Conservation (phyloP, 2,888 invertebrate genomes). For the Lapara coniferarum region DNA sequence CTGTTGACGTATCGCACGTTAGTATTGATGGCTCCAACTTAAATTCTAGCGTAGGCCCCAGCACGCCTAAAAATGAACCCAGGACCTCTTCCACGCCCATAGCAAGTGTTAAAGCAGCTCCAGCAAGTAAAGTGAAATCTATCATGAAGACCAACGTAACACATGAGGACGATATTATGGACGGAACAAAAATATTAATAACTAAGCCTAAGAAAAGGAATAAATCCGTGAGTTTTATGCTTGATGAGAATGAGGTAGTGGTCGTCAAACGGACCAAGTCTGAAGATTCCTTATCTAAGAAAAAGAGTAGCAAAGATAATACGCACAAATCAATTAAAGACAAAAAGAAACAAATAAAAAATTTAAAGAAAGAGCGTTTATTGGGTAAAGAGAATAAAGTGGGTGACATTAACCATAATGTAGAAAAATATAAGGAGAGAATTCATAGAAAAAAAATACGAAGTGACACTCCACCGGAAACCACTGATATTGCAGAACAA, state of each 20-base stretch:
- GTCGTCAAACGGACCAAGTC: slow-evolving; percentile 66
- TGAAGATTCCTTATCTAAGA: slow-evolving; percentile 41
- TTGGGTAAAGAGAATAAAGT: slow-evolving; percentile 50
- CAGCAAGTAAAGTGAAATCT: slow-evolving; percentile 53
- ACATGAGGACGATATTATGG: slow-evolving; percentile 40
- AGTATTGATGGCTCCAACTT: slow-evolving; percentile 52
- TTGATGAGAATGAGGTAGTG: slow-evolving; percentile 64
- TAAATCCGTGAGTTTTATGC: slow-evolving; percentile 74
- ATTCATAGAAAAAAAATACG: slow-evolving; percentile 35
- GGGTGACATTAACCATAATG: slow-evolving; percentile 34
- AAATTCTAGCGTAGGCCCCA: slow-evolving; percentile 35
- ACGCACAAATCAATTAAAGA: slow-evolving; percentile 36
- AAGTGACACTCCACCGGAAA: slow-evolving; percentile 29
- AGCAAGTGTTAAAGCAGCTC: slow-evolving; percentile 34
- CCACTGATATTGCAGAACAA: slow-evolving; percentile 30
- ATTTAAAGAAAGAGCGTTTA: slow-evolving; percentile 39
- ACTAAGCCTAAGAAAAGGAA: slow-evolving; percentile 67
- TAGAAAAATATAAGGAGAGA: slow-evolving; percentile 36
- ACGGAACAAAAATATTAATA: slow-evolving; percentile 37
- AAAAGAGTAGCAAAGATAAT: slow-evolving; percentile 35
- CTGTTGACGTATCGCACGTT: slow-evolving; percentile 48
- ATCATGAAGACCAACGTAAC: slow-evolving; percentile 56
- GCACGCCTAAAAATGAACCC: slow-evolving; percentile 38
- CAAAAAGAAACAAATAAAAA: slow-evolving; percentile 34
- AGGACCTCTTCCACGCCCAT: slow-evolving; percentile 58